These are phyloP conservation scores for Pogonocherus hispidulus DNA, from an alignment of 2,888 invertebrate genomes.

Conservation along the genomic window DNA sequence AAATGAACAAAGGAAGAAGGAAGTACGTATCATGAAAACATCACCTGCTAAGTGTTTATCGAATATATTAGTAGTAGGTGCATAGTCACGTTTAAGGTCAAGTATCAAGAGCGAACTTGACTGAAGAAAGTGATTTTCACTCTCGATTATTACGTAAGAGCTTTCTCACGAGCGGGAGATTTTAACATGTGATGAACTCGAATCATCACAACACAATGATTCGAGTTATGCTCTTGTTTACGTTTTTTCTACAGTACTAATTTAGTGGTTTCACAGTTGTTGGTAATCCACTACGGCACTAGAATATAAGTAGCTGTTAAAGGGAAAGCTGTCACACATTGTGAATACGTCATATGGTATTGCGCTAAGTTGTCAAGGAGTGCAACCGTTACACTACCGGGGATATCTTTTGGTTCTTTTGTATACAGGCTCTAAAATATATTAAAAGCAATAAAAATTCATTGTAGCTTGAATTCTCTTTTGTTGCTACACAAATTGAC, in stretches of 20 bases:
- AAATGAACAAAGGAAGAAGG: too few relatives aligned
- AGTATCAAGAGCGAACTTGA: slow-evolving; percentile 23
- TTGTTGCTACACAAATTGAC: too few relatives aligned
- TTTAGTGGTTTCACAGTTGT: not conserved
- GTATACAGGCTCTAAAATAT: too few relatives aligned
- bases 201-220: too few relatives aligned
- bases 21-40: not conserved
- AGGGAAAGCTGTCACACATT: not conserved
- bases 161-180: slow-evolving; percentile 23
- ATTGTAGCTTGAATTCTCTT: too few relatives aligned
- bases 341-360: not conserved
- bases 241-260: not conserved
- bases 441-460: too few relatives aligned
- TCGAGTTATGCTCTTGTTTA: not conserved
- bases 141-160: slow-evolving; percentile 30
- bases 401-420: too few relatives aligned
- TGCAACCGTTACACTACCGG: too few relatives aligned
- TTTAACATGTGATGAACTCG: slow-evolving; percentile 4
- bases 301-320: not conserved
- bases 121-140: slow-evolving; percentile 37
- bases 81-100: slow-evolving; percentile 27
- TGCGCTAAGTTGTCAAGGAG: not conserved
- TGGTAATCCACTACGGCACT: not conserved
- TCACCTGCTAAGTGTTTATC: not conserved
- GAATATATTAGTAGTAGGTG: not conserved